Evolutionary conservation across 2,888 invertebrate genomes (phyloP).

Genomic region (Aquatica leii): DNA sequence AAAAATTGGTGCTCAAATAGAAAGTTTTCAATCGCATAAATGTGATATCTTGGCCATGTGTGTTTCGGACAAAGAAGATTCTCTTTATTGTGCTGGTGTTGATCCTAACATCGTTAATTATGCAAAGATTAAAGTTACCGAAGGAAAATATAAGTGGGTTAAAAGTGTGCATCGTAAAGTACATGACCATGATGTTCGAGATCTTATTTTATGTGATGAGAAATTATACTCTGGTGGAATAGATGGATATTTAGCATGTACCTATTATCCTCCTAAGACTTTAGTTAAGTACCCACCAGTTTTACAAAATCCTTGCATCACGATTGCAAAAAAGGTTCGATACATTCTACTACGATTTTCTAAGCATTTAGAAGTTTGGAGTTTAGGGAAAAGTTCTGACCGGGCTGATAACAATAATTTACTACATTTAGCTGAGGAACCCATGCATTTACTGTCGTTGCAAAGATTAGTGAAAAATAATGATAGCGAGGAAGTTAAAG

Average conservation of each 20-base stretch:
- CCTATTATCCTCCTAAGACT: constrained; percentile 73
- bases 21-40: constrained; percentile 80
- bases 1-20: constrained; percentile 77
- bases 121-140: constrained; percentile 68
- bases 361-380: constrained; percentile 70
- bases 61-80: constrained; percentile 73
- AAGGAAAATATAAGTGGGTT: constrained; percentile 77
- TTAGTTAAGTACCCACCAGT: constrained; percentile 78
- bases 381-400: constrained; percentile 62
- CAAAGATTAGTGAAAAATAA: constrained; percentile 62
- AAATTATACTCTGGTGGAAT: constrained; percentile 82
- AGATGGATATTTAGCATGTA: constrained; percentile 80
- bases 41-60: constrained; percentile 82
- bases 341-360: constrained; percentile 66
- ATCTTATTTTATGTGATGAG: constrained; percentile 68
- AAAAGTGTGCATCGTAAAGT: constrained; percentile 79
- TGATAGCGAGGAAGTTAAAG: constrained; percentile 61
- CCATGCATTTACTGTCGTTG: constrained; percentile 74
- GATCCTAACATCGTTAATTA: constrained; percentile 84
- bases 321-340: constrained; percentile 64
- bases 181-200: constrained; percentile 87
- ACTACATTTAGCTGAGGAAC: constrained; percentile 63
- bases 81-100: constrained; percentile 81
- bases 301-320: constrained; percentile 68
- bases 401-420: constrained; percentile 52